Evolutionary conservation across 2,888 invertebrate genomes (phyloP), one percentile per base, ranked within the genome.

Genomic region (Thumatha senex): DNA sequence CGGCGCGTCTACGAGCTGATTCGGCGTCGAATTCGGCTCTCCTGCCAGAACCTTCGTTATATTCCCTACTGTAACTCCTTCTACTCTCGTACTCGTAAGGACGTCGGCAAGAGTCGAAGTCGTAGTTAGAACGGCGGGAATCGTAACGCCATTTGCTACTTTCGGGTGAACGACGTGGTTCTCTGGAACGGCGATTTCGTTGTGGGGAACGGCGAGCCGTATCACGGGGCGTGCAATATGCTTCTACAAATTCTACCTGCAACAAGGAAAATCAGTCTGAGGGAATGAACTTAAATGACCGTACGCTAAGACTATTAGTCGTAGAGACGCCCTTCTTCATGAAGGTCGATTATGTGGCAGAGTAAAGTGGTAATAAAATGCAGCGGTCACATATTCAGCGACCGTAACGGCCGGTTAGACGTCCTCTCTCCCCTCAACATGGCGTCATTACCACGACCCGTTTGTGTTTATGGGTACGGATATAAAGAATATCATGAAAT

Each of bases 211-310:
- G 84, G 30, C 86, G 84, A 11, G 91, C 86, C 71, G 94, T 95
- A 78, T 95, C 95, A 60, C 94, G 92, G 12, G 95, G 95, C 72
- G 95, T 95, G 74, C 95, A 94, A 80, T 95, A 95, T 51, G 94
- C 94, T 81, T 95, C 95, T 81, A 95, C 89, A 66, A 95, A 93
- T 83, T 95, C 94, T 67, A 95, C 93, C 94, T 95, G 84, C 1
- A 92, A 93, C 85, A 87, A 88, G 40, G 41, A 14, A 54, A 54
- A 64, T 60, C n/a, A 13, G 35, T 52, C 45, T 56, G 41, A 54
- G 53, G 47, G 11, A 30, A 15, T 54, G 34, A 49, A 38, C 24
- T 12, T 34, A 31, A 31, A 24, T 24, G 5, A 4, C 18, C 31
- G 2, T 46, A 14, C 5, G 10, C n/a, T 14, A 29, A 70, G 74